A percentile compares a stretch with the other conserved stretches of the same genome.
Conservation (phyloP, 1,140 invertebrate genomes). For the Cotesia glomerata region DNA sequence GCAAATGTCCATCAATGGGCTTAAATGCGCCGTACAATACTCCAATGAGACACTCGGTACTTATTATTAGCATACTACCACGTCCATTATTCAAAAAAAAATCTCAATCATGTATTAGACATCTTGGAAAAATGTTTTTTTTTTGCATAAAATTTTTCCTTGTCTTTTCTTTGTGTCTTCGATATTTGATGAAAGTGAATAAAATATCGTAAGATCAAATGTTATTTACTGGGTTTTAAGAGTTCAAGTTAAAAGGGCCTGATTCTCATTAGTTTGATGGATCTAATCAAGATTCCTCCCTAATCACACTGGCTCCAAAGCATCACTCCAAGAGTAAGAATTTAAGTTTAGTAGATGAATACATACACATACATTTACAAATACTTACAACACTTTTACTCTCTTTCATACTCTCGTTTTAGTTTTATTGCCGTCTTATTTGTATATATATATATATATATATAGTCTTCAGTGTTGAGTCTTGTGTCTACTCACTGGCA, state of each 20-base stretch:
- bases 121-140: too few species aligned
- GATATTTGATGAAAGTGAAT: background rate
- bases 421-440: conserved; percentile 30
- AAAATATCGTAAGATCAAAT: too few species aligned
- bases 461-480: conserved; percentile 4
- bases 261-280: conserved; percentile 46
- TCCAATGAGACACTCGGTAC: conserved; percentile 30
- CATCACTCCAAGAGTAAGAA: conserved; percentile 22
- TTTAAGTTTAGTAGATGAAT: too few species aligned
- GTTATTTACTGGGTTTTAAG: too few species aligned
- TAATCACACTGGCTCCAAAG: conserved; percentile 47
- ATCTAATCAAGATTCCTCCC: conserved; percentile 61
- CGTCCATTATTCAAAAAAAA: too few species aligned
- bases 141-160: too few species aligned
- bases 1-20: conserved; percentile 24
- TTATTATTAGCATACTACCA: too few species aligned
- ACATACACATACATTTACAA: background rate
- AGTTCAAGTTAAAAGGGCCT: too few species aligned
- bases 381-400: conserved; percentile 27
- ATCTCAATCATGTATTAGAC: too few species aligned
- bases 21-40: conserved; percentile 17
- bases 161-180: background rate
- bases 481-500: background rate
- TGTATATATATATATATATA: conserved; percentile 22
- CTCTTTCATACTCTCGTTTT: conserved; percentile 20